Evolutionary conservation across 2,888 invertebrate genomes (phyloP).

Genomic region (Drosophila kambysellisi): DNA sequence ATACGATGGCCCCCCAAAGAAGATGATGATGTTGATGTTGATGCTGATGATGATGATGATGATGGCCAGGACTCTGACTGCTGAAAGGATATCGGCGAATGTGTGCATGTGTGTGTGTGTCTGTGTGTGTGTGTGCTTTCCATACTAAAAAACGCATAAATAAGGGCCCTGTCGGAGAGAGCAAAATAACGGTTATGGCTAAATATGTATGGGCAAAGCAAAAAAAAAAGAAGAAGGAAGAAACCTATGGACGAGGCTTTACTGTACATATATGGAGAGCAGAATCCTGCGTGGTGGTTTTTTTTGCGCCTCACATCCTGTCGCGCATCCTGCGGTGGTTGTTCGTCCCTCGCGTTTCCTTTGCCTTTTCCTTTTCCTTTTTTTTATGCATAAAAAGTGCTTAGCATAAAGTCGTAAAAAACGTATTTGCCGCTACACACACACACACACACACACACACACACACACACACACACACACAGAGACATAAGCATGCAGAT

Average conservation of each 20-base stretch:
- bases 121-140: constrained; percentile 63
- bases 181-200: constrained; percentile 73
- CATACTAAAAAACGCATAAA: constrained; percentile 83
- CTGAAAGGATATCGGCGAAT: constrained; percentile 68
- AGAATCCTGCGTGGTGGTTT: constrained; percentile 49
- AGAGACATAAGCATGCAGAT: constrained; percentile 19
- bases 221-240: neutral
- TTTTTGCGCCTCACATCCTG: constrained; percentile 5
- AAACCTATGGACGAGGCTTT: constrained; percentile 13
- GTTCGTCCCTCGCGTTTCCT: constrained; percentile 31
- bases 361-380: constrained; percentile 13
- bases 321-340: constrained; percentile 40
- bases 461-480: constrained; percentile 14
- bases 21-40: constrained; percentile 26
- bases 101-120: constrained; percentile 34
- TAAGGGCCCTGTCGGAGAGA: constrained; percentile 65
- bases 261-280: neutral
- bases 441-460: constrained; percentile 30
- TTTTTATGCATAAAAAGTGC: constrained; percentile 82
- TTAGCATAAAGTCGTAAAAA: constrained; percentile 83
- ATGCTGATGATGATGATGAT: constrained; percentile 37
- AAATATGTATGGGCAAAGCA: constrained; percentile 15
- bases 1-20: constrained; percentile 55
- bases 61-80: constrained; percentile 34
- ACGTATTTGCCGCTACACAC: constrained; percentile 76